A percentile compares a stretch with the other conserved stretches of the same genome.
These are phyloP conservation scores for Solea solea DNA, from an alignment of 2,113 vertebrate species.

Conservation along the genomic window DNA sequence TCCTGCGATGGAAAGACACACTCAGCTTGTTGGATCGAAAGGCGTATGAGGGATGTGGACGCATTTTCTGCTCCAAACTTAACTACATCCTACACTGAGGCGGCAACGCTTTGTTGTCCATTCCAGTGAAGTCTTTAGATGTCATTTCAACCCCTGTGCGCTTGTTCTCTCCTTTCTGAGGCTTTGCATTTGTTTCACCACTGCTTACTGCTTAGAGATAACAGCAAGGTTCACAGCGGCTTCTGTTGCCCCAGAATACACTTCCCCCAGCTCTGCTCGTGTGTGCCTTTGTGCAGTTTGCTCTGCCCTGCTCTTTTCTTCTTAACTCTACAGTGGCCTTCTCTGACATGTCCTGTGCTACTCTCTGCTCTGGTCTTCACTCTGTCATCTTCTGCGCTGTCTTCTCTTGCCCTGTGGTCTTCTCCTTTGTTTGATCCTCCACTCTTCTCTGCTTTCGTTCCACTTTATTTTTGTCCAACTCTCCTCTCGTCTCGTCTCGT, in stretches of 20 bases:
- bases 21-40: slow-evolving; percentile 10
- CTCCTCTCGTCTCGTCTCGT: not conserved
- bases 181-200: slow-evolving; percentile 51
- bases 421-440: no score
- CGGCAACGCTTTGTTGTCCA: slow-evolving; percentile 42
- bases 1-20: not conserved
- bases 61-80: slow-evolving; percentile 10
- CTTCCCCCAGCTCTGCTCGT: slow-evolving; percentile 27
- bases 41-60: not conserved
- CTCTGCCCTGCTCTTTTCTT: slow-evolving; percentile 11
- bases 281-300: slow-evolving; percentile 17
- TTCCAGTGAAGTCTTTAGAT: slow-evolving; percentile 46
- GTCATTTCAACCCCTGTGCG: slow-evolving; percentile 45
- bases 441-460: slow-evolving; percentile 16
- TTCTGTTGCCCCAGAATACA: slow-evolving; percentile 40
- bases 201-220: slow-evolving; percentile 45
- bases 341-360: slow-evolving; percentile 1
- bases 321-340: not conserved
- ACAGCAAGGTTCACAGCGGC: slow-evolving; percentile 32
- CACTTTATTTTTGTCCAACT: not conserved
- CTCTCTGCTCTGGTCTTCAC: slow-evolving; percentile 10
- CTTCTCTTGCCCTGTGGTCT: slow-evolving; percentile 20
- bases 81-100: slow-evolving; percentile 39
- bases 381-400: slow-evolving; percentile 17
- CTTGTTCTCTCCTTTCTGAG: slow-evolving; percentile 23